Conservation (phyloP, 2,797 vertebrate species). For the Craterocephalus amniculus region DNA sequence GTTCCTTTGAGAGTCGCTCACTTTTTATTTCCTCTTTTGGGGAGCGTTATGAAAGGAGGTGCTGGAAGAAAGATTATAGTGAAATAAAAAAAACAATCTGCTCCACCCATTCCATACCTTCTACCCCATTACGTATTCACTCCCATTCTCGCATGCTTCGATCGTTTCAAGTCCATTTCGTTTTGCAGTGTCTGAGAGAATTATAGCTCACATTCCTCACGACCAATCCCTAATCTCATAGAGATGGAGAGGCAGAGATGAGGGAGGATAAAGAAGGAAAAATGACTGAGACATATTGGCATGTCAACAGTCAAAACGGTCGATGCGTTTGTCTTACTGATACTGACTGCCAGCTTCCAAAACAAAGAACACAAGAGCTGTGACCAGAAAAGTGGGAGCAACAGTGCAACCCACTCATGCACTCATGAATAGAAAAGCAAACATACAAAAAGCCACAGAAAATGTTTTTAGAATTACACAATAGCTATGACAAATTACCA, state of each 20-base stretch:
- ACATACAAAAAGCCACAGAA: conserved; percentile 37
- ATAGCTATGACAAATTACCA: conserved; percentile 57
- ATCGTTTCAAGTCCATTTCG: conserved; percentile 68
- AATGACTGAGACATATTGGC: conserved; percentile 39
- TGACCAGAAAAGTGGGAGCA: conserved; percentile 17
- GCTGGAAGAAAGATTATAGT: conserved; percentile 36
- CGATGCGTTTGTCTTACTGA: conserved; percentile 27
- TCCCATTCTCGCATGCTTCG: conserved; percentile 58
- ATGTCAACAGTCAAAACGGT: conserved; percentile 39
- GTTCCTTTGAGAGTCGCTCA: conserved; percentile 43
- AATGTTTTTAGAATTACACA: conserved; percentile 36
- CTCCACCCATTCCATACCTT: conserved; percentile 4
- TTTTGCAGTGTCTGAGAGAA: conserved; percentile 71
- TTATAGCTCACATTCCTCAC: conserved; percentile 74
- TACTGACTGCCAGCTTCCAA: conserved; percentile 38
- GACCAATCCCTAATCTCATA: conserved; percentile 60
- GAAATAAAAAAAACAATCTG: conserved; percentile 65
- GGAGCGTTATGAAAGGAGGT: conserved; percentile 25
- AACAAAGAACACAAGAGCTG: conserved; percentile 44
- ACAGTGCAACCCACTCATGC: conserved; percentile 38
- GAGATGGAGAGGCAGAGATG: conserved; percentile 16
- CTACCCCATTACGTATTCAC: conserved; percentile 60
- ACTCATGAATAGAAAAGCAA: conserved; percentile 16
- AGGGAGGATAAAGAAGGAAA: conserved; percentile 26
- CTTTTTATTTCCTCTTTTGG: conserved; percentile 61